Evolutionary conservation across 2,113 vertebrate species (phyloP), one percentile per base, ranked within the genome.

Genomic region (Cinclus cinclus): DNA sequence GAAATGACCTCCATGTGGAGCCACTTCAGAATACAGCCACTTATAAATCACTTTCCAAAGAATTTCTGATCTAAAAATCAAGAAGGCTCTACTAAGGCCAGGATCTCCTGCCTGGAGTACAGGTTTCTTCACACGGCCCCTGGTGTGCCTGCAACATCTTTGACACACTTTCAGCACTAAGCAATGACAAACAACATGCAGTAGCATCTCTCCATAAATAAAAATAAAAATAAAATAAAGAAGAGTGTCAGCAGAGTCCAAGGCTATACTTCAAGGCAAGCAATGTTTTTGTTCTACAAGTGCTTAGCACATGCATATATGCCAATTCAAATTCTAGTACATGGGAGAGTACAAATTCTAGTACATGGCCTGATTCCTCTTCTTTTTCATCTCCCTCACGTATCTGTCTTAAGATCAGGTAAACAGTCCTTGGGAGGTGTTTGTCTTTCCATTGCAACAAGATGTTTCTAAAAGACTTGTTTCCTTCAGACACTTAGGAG

Each of bases 51-150:
- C 60, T 68, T 78, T 22, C 60, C 2, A 1, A 87, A 89, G 49
- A 78, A 75, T 52, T 89, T 68, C 76, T 94, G 56, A 71, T 75
- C 76, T 75, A 63, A 87, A 52, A 83, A 74, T 91, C 94, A 91
- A 30, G 68, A 70, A 37, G n/a, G 30, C 22, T 89, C 33, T 83
- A 35, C 83, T 65, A 71, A 85, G n/a, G 63, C 31, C 79, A 94
- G 39, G 55, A 69, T 78, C 83, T 92, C 50, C 53, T 19, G n/a
- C 89, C 31, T 60, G 60, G 24, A 89, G 35, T 8, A 68, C 35
- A 68, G 41, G 60, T 68, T 91, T 53, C 74, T 87, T 56, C 81
- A 67, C 13, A 17, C 2, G 8, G 23, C 41, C 24, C 18, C 9
- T 0, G 0, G 2, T 28, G 22, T 33, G 49, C n/a, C 67, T 73